Evolutionary conservation across 2,113 vertebrate species (phyloP).

Genomic region (Oenanthe oenanthe): DNA sequence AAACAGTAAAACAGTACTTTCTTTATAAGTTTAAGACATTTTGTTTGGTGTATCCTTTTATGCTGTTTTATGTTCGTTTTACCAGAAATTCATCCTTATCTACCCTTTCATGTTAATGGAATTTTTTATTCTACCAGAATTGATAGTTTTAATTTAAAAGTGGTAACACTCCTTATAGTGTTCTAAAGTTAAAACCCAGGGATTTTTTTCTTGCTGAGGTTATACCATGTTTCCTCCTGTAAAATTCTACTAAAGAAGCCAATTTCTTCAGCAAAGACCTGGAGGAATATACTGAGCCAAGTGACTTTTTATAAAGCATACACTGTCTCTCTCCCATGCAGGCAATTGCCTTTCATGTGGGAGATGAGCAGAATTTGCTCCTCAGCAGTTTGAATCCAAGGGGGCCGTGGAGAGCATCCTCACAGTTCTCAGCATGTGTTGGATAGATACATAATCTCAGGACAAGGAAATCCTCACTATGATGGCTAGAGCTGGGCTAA

Average conservation of each 20-base stretch:
- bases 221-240: background rate
- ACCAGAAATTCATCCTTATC: conserved; percentile 20
- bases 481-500: background rate
- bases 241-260: background rate
- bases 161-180: background rate
- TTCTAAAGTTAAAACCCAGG: background rate
- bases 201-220: background rate
- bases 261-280: background rate
- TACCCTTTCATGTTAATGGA: background rate
- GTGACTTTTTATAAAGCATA: background rate
- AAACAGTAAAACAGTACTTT: background rate
- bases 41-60: background rate
- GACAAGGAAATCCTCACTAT: background rate
- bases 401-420: background rate
- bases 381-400: background rate
- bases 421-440: background rate
- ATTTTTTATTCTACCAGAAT: background rate
- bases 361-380: background rate
- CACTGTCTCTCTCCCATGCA: background rate
- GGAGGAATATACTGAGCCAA: background rate
- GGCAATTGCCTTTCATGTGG: background rate
- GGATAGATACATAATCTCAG: background rate
- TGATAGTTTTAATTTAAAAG: background rate
- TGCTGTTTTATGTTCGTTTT: conserved; percentile 21
- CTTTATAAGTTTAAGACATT: background rate